A percentile compares a stretch with the other conserved stretches of the same genome.
Conservation (phyloP, 2,888 invertebrate species). For the Xestia ashworthii region DNA sequence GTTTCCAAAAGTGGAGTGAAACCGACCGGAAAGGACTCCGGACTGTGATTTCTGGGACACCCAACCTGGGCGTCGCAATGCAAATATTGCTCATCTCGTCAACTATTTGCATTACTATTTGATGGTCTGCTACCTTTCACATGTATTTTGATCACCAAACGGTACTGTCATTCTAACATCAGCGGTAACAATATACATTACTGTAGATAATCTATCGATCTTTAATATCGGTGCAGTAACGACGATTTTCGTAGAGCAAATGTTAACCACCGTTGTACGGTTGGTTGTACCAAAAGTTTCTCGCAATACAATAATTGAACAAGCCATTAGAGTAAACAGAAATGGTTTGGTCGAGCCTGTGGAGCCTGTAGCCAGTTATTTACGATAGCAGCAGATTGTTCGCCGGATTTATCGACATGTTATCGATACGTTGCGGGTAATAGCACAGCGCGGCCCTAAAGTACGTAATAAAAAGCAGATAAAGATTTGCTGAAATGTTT, state of each 20-base stretch:
- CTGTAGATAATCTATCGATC: not conserved
- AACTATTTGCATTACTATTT: not conserved
- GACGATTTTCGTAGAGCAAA: not conserved
- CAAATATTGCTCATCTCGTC: not conserved
- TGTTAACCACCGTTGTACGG: not conserved
- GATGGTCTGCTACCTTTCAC: not conserved
- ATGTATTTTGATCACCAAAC: not conserved
- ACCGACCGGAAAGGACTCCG: not conserved
- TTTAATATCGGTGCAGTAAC: not conserved
- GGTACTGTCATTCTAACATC: not conserved
- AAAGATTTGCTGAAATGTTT: slow-evolving; percentile 36
- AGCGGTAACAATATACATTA: not conserved
- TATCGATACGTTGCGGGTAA: slow-evolving; percentile 66
- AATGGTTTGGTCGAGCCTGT: slow-evolving; percentile 34
- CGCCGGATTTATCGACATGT: slow-evolving; percentile 61
- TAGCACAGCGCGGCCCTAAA: slow-evolving; percentile 39
- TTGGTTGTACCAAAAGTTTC: slow-evolving; percentile 8
- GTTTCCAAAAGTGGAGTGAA: not conserved
- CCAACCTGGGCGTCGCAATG: not conserved
- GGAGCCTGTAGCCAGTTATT: slow-evolving; percentile 39
- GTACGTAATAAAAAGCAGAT: slow-evolving; percentile 55
- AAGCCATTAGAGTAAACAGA: slow-evolving; percentile 38
- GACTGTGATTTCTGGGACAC: not conserved
- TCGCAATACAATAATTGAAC: slow-evolving; percentile 18
- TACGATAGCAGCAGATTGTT: slow-evolving; percentile 52